Base-by-base conservation (phyloP, 2,888 invertebrate species). In the Hirtodrosophila duncani region DNA sequence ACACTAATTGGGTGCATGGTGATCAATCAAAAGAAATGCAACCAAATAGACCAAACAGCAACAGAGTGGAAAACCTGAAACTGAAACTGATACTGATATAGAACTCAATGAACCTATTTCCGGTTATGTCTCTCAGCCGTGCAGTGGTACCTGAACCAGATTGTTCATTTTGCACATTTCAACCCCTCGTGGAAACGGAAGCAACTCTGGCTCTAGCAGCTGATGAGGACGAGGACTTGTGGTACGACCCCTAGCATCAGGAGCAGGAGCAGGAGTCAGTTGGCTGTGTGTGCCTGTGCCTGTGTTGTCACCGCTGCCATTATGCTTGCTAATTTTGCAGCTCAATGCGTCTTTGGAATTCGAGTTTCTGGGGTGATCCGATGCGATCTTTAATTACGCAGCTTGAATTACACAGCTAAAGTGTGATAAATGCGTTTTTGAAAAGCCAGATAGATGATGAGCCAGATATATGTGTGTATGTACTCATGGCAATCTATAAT, bases 381-480 rank as follows among this genome's bases (percentile, higher is more conserved):
- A n/a, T n/a, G 48, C 61, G 67, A 69, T 71, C 69, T 67, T 74
- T 78, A 72, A 81, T 80, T 81, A 80, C 75, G 78, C 75, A 74
- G 72, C 70, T 67, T 67, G 69, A 52, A 74, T 81, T 77, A 77
- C 77, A 69, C 67, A 56, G 63, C 11, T 60, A 70, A 66, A 72
- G 75, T 75, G 79, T 83, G 83, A 83, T 83, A 70, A 81, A 83
- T 83, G 83, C 17, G 50, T 61, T 78, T 83, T 83, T 83, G 70
- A 83, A 65, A 63, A 39, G 33, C 7, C 50, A 39, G 31, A 52
- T 48, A 57, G n/a, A n/a, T n/a, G n/a, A n/a, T n/a, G n/a, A n/a
- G n/a, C n/a, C n/a, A n/a, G n/a, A n/a, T n/a, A n/a, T n/a, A n/a
- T n/a, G n/a, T n/a, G n/a, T n/a, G n/a, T n/a, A n/a, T n/a, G n/a